phyloP scores from a whole-genome alignment of 2,113 vertebrate genomes.

The Meriones unguiculatus region DNA sequence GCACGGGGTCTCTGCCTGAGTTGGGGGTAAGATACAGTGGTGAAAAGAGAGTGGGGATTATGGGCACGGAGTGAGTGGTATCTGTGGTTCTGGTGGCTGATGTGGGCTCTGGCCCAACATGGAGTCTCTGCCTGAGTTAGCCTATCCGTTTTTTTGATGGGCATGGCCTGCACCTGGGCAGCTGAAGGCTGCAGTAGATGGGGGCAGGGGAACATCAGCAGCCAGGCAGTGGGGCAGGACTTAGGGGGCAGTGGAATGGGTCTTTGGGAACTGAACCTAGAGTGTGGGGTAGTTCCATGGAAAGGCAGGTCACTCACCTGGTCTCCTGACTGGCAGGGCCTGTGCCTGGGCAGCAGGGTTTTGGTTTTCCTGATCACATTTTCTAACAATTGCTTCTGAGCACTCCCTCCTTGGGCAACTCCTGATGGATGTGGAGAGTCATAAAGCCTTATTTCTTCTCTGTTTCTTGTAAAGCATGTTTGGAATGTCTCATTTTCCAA shows the following conservation, averaged over 20 bases:
- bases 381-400: not conserved
- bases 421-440: not conserved
- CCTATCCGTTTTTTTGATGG: not conserved
- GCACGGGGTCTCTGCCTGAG: not conserved
- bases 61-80: not conserved
- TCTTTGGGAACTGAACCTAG: too few species aligned
- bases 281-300: too few species aligned
- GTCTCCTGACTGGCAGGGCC: too few species aligned
- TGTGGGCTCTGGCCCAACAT: not conserved
- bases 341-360: too few species aligned
- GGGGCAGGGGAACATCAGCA: too few species aligned
- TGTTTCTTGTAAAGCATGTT: conserved; percentile 20
- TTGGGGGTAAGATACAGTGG: not conserved
- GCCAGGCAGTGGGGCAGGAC: too few species aligned
- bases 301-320: too few species aligned
- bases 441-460: not conserved
- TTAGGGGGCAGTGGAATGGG: too few species aligned
- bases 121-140: not conserved
- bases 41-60: not conserved
- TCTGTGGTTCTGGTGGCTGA: not conserved
- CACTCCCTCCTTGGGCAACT: not conserved
- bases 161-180: not conserved
- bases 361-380: not conserved
- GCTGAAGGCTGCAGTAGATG: too few species aligned
- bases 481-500: conserved; percentile 3